phyloP scores from a whole-genome alignment of 2,797 vertebrate species.

The Hemibagrus guttatus region DNA sequence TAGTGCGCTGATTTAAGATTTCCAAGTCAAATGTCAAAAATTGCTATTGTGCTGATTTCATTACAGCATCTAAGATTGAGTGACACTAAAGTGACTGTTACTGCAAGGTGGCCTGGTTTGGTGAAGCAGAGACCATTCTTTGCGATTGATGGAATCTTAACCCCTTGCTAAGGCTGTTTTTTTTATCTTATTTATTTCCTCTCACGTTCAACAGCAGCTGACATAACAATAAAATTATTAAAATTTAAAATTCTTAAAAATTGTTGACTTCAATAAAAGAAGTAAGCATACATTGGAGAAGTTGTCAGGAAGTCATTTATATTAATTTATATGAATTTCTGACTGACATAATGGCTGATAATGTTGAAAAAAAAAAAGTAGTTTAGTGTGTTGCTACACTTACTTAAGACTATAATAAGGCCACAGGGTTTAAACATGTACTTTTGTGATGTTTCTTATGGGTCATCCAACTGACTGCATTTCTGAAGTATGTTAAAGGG shows the following conservation, averaged over 20 bases:
- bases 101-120: background rate
- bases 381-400: background rate
- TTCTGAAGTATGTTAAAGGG: background rate
- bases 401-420: background rate
- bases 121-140: background rate
- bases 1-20: conserved; percentile 35
- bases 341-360: background rate
- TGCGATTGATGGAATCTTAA: background rate
- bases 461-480: background rate
- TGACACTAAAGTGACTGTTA: conserved; percentile 24
- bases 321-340: background rate
- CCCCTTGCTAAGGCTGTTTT: background rate
- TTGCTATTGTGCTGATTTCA: conserved; percentile 26
- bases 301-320: background rate
- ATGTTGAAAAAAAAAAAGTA: background rate
- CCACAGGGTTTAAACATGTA: background rate
- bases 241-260: background rate
- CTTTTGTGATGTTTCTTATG: background rate
- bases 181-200: background rate
- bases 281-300: background rate
- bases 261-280: background rate
- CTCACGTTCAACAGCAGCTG: background rate
- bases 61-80: conserved; percentile 14
- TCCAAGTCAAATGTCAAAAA: conserved; percentile 51
- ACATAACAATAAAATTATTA: too few species aligned